These are phyloP conservation scores for Nipponia nippon DNA, from an alignment of 2,113 vertebrate species.

Conservation along the genomic window DNA sequence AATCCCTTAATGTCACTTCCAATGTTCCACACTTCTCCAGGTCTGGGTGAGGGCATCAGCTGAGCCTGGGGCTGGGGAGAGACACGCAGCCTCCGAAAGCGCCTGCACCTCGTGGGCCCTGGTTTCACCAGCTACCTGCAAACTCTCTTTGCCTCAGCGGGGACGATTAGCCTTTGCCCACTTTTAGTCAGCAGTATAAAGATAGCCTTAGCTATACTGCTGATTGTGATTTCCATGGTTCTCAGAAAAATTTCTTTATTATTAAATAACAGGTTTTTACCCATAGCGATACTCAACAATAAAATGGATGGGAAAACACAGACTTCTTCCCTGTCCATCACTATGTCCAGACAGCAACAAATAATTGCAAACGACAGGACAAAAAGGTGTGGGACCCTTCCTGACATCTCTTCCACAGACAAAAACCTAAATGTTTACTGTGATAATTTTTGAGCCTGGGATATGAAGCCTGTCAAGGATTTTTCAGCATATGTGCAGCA, in stretches of 20 bases:
- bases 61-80: not conserved
- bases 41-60: not conserved
- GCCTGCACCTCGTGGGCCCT: rapidly evolving
- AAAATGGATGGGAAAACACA: not conserved
- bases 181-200: not conserved
- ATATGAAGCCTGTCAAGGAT: not conserved
- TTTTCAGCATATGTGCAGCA: not conserved
- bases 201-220: not conserved
- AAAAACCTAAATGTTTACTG: not conserved
- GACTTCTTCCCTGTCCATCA: not conserved
- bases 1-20: not conserved
- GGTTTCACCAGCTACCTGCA: not conserved
- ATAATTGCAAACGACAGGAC: not conserved
- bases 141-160: not conserved
- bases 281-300: not conserved
- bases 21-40: not conserved
- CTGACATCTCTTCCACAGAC: not conserved
- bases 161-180: not conserved
- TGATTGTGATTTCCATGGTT: not conserved
- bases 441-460: not conserved
- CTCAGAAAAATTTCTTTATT: not conserved
- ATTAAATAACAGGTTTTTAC: not conserved
- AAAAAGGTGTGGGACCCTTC: not conserved
- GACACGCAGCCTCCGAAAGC: not conserved
- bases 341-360: not conserved